Evolutionary conservation across 2,113 vertebrate genomes (phyloP), one percentile per base, ranked within the genome.

Genomic region (Eupsittula cactorum): DNA sequence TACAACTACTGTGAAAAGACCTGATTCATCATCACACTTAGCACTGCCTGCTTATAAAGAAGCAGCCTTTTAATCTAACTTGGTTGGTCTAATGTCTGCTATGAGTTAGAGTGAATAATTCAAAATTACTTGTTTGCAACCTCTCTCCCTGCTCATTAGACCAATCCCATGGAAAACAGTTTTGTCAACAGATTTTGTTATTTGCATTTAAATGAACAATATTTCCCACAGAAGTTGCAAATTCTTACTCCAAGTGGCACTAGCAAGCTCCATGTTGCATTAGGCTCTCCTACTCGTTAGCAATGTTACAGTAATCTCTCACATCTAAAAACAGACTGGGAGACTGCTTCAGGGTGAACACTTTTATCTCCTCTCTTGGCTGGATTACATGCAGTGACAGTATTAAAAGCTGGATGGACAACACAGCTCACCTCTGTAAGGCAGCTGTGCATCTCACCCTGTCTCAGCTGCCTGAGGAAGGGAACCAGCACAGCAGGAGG

Each of bases 401-500:
- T 15, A n/a, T 55, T 6, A 44, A n/a, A 49, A 70, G 17, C 16
- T 16, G 8, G 11, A 50, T 35, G 28, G 42, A 31, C 44, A 64
- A 29, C 69, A 62, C 46, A 23, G 7, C 44, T 42, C 31, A 53
- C 49, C 19, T 59, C 16, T 1, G 0, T 15, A 29, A 60, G 13
- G n/a, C 0, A 60, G 33, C 21, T 35, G 28, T 0, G 0, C 13
- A 31, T 9, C 33, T 75, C 29, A 18, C 10, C 19, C 12, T 14
- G 19, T 55, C 2, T 0, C 29, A 80, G 49, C 23, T 15, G 23
- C 5, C 63, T 41, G n/a, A 31, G 52, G 15, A 59, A 75, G n/a
- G 44, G 46, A 82, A 62, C 17, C 52, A 68, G 50, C 35, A 50
- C 5, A 21, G 6, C n/a, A 17, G 25, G 16, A 92, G 37, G 13